A percentile compares a stretch with the other conserved stretches of the same genome.
Conservation (phyloP, 2,888 invertebrate genomes). For the Thymelicus acteon region DNA sequence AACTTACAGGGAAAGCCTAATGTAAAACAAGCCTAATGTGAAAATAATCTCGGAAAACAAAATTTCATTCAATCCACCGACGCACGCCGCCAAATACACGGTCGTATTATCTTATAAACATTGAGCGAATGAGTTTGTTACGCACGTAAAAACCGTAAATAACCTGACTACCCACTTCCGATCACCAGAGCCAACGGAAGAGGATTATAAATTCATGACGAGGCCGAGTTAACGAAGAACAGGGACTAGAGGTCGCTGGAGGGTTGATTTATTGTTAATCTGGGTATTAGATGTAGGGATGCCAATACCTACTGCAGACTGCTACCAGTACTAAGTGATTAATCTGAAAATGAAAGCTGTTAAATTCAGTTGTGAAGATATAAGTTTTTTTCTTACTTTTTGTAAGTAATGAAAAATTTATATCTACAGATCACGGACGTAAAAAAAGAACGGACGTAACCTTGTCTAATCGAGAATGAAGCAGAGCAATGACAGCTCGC, state of each 20-base stretch:
- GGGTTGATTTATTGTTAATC: constrained; percentile 53
- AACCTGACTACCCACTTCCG: constrained; percentile 17
- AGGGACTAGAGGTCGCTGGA: constrained; percentile 39
- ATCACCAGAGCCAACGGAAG: constrained; percentile 31
- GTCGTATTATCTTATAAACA: not conserved
- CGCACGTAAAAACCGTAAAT: constrained; percentile 26
- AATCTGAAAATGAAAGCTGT: not conserved
- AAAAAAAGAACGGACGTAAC: too few species aligned
- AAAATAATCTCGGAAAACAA: too few species aligned
- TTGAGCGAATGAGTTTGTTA: not conserved
- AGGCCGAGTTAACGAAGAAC: constrained; percentile 43
- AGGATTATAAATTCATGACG: constrained; percentile 45
- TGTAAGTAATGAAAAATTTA: too few species aligned
- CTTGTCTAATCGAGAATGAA: too few species aligned
- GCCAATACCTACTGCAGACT: constrained; percentile 1
- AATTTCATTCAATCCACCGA: too few species aligned
- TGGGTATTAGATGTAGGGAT: constrained; percentile 40
- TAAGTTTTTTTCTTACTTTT: not conserved
- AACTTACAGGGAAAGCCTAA: too few species aligned
- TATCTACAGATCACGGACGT: too few species aligned
- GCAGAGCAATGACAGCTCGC: too few species aligned
- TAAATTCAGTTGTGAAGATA: constrained; percentile 3
- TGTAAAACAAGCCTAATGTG: too few species aligned
- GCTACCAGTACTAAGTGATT: not conserved
- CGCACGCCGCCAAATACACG: not conserved